phyloP scores from a whole-genome alignment of 2,797 vertebrate genomes.

The Philypnodon macrostomus region DNA sequence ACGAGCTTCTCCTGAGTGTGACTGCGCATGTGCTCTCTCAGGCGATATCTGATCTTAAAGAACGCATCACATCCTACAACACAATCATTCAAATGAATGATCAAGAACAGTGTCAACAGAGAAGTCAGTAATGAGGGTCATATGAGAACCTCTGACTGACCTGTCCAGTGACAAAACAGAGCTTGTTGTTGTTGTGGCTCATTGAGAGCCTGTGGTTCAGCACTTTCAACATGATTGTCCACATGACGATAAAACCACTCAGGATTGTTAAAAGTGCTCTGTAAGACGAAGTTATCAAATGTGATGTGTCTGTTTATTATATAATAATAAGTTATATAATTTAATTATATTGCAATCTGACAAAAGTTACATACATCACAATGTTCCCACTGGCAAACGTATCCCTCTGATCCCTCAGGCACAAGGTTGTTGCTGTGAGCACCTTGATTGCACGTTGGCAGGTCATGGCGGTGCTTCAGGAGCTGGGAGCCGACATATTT shows the following conservation, averaged over 20 bases:
- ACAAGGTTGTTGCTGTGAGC: conserved; percentile 71
- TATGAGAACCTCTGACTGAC: conserved; percentile 18
- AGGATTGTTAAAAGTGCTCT: conserved; percentile 81
- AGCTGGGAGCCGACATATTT: conserved; percentile 71
- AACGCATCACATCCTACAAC: conserved; percentile 66
- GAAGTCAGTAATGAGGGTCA: not conserved
- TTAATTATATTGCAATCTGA: too few relatives aligned
- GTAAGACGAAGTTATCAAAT: not conserved
- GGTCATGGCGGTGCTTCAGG: conserved; percentile 58
- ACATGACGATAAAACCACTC: conserved; percentile 83
- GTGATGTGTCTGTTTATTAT: not conserved
- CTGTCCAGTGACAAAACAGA: conserved; percentile 77
- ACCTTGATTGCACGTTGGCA: conserved; percentile 73
- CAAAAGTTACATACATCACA: conserved; percentile 79
- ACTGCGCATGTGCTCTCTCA: conserved; percentile 75
- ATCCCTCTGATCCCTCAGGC: conserved; percentile 66
- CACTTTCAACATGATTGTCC: conserved; percentile 77
- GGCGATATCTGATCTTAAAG: conserved; percentile 76
- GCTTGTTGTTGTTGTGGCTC: conserved; percentile 71
- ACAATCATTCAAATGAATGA: not conserved
- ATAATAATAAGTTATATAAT: too few relatives aligned
- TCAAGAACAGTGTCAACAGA: not conserved
- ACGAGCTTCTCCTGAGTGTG: conserved; percentile 73
- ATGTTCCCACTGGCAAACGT: conserved; percentile 78
- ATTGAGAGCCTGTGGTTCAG: conserved; percentile 70